Base-by-base conservation (phyloP, 2,113 vertebrate genomes). In the Ophiodon elongatus region DNA sequence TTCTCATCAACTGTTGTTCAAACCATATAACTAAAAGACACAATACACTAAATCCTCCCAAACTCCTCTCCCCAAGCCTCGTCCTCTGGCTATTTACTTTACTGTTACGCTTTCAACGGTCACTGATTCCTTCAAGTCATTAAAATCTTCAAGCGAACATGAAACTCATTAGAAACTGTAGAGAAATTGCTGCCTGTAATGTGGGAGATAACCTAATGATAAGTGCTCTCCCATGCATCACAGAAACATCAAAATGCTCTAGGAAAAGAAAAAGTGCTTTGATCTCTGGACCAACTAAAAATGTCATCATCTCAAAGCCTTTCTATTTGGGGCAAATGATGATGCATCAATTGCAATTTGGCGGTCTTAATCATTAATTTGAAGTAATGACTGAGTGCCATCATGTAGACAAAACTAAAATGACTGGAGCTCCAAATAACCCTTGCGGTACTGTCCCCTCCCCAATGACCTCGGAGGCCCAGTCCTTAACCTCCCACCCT, bases 41-140 rank as follows among this genome's bases (percentile, higher is more conserved):
- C 41, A 73, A 64, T 59, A 65, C 45, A 43, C 67, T 76, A n/a
- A 33, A n/a, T n/a, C 57, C 47, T 45, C n/a, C 73, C n/a, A 35
- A 25, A 6, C 76, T 47, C 19, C 54, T 45, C 47, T 50, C 41
- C 23, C 27, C 21, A 4, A 43, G 77, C 65, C 56, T 29, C 19
- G 21, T 66, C 63, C 56, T 63, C 60, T 74, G 65, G 76, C 76
- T 84, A 80, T 87, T 91, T 84, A 80, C 79, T 85, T 83, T 60
- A 52, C 83, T 85, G 85, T 83, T 89, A 86, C 43, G 45, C 79
- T 82, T 88, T 77, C 84, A 87, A 85, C 89, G 92, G 89, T 92
- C 93, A 92, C 76, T 50, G 90, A 85, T 91, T 94, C 92, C 83
- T 90, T 91, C 81, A 75, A 88, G 89, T 88, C 91, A 93, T 93